Percentiles rank a stretch among this genome's conserved stretches.
phyloP scores from a whole-genome alignment of 2,888 invertebrate genomes.

The Augochlorella aurata region DNA sequence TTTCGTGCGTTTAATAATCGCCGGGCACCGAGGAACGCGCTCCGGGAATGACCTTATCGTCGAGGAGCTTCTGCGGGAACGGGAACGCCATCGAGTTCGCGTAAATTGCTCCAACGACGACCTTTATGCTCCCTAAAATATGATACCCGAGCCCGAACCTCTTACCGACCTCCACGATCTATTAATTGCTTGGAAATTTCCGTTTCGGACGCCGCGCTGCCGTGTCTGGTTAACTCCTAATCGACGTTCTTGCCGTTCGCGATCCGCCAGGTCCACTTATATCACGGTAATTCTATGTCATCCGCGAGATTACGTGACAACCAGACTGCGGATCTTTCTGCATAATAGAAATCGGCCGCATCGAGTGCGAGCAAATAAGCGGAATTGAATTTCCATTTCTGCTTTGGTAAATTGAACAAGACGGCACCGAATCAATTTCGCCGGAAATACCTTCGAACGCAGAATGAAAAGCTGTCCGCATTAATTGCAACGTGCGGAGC shows the following conservation, averaged over 20 bases:
- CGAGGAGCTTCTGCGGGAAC: slow-evolving; percentile 4
- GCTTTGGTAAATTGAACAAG: too few species aligned
- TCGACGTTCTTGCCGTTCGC: not conserved
- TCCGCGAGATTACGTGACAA: too few species aligned
- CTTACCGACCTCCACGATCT: not conserved
- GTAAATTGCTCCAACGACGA: not conserved
- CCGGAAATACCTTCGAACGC: too few species aligned
- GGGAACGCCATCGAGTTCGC: not conserved
- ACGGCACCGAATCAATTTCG: too few species aligned
- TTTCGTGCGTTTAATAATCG: slow-evolving; percentile 53
- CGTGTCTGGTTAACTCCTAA: not conserved
- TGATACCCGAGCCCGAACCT: not conserved
- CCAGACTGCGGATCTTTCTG: too few species aligned
- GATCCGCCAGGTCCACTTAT: too few species aligned
- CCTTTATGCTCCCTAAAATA: not conserved
- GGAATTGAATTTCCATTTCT: too few species aligned
- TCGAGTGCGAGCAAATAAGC: too few species aligned
- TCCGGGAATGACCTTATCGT: not conserved
- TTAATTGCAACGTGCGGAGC: too few species aligned
- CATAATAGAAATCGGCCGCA: too few species aligned
- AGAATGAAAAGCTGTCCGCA: too few species aligned
- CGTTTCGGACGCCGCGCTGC: not conserved
- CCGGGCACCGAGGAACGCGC: not conserved
- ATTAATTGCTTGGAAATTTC: not conserved
- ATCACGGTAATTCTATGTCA: too few species aligned